A percentile compares a stretch with the other conserved stretches of the same genome.
These are phyloP conservation scores for Slavum lentiscoides DNA, from an alignment of 2,888 invertebrate genomes.

Conservation along the genomic window DNA sequence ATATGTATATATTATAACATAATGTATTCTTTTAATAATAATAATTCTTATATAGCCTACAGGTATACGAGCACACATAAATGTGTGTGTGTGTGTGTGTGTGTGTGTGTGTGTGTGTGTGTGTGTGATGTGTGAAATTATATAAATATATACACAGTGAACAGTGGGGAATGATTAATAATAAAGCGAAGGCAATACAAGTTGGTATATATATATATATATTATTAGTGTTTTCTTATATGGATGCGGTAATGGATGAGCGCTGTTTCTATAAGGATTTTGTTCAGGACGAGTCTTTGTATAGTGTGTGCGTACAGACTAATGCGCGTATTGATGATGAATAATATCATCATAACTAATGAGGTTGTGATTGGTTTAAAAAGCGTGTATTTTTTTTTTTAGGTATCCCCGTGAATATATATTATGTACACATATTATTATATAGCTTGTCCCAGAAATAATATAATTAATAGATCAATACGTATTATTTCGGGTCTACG, in stretches of 20 bases:
- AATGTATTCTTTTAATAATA: too few species aligned
- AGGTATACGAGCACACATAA: too few species aligned
- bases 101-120: background rate
- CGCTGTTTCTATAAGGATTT: background rate
- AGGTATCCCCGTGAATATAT: too few species aligned
- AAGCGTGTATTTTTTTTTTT: background rate
- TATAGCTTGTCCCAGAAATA: background rate
- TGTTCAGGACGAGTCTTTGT: background rate
- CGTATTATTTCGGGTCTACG: background rate
- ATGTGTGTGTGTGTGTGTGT: too few species aligned
- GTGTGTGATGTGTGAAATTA: background rate
- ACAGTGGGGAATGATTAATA: conserved; percentile 1
- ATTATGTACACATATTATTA: background rate
- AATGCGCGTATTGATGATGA: background rate
- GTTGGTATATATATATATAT: too few species aligned
- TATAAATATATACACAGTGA: background rate
- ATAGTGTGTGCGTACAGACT: too few species aligned
- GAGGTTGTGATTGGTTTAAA: background rate
- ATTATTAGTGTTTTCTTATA: background rate
- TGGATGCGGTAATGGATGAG: background rate
- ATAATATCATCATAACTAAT: background rate
- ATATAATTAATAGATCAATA: conserved; percentile 2
- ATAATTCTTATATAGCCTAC: too few species aligned
- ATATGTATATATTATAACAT: too few species aligned
- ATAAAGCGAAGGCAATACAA: background rate